Percentiles rank a stretch among this genome's conserved stretches.
Conservation (phyloP, 2,113 vertebrate species). For the Pica pica region DNA sequence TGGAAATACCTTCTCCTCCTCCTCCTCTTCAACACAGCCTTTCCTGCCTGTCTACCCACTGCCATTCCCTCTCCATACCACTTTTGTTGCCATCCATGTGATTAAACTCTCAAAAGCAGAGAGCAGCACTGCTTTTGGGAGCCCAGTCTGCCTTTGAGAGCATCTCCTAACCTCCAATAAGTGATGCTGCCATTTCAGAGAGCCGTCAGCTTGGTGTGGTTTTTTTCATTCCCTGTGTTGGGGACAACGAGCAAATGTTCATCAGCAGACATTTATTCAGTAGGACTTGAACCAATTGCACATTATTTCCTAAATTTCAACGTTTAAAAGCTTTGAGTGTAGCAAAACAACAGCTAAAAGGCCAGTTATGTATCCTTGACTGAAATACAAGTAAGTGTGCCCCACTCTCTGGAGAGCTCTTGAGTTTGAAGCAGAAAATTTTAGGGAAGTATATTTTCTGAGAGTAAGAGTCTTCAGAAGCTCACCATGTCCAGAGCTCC, state of each 20-base stretch:
- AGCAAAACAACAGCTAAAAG: constrained; percentile 28
- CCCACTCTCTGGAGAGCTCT: neutral
- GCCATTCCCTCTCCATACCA: neutral
- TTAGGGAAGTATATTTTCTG: neutral
- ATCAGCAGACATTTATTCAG: neutral
- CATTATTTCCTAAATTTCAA: constrained; percentile 21
- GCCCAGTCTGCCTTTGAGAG: neutral
- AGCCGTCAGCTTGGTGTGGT: neutral
- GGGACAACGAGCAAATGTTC: neutral
- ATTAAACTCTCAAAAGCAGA: neutral
- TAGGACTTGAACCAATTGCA: neutral
- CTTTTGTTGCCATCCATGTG: neutral
- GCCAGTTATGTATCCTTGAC: neutral
- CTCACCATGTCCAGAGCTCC: neutral
- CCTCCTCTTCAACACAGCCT: neutral
- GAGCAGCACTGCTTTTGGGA: neutral
- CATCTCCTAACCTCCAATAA: neutral
- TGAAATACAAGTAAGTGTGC: constrained; percentile 20
- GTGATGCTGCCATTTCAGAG: neutral
- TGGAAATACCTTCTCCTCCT: neutral
- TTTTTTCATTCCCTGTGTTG: neutral
- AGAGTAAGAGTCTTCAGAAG: neutral
- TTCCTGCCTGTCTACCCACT: neutral
- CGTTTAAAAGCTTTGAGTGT: neutral
- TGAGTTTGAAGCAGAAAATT: neutral